Percentiles rank a stretch among this genome's conserved stretches.
phyloP scores from a whole-genome alignment of 2,797 vertebrate genomes.

The Pachyuromys duprasi region DNA sequence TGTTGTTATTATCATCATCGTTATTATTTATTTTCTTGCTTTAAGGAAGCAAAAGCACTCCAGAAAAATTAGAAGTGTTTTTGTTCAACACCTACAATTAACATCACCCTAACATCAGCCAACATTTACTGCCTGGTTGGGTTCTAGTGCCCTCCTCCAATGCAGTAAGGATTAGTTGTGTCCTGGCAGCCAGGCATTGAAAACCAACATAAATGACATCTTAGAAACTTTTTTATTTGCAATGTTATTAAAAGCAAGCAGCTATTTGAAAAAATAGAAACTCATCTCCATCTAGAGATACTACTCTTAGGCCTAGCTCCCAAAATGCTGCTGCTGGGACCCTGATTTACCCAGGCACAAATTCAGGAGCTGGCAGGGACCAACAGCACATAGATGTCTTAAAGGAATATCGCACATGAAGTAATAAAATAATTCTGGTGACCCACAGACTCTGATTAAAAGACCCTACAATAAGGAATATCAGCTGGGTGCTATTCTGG shows the following conservation, averaged over 20 bases:
- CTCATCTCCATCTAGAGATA: fast-evolving
- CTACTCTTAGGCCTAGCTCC: neutral
- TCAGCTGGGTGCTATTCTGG: fast-evolving
- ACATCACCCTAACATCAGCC: neutral
- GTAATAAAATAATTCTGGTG: neutral
- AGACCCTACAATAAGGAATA: fast-evolving
- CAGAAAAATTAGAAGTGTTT: neutral
- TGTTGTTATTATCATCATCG: neutral
- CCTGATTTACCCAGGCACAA: fast-evolving
- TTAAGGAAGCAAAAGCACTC: neutral
- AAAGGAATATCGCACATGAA: neutral
- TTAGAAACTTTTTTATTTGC: fast-evolving
- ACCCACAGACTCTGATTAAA: neutral
- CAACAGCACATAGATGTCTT: neutral
- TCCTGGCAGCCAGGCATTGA: fast-evolving
- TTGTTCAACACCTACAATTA: neutral
- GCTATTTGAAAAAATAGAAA: neutral
- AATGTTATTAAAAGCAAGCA: fast-evolving
- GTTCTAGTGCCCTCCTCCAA: neutral
- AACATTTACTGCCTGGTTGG: neutral
- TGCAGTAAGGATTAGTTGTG: fast-evolving
- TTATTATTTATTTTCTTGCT: neutral
- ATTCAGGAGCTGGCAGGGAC: fast-evolving
- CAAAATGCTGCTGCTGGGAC: neutral
- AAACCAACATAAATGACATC: neutral